Conservation (phyloP, 2,797 vertebrate species). For the Lagodon rhomboides region DNA sequence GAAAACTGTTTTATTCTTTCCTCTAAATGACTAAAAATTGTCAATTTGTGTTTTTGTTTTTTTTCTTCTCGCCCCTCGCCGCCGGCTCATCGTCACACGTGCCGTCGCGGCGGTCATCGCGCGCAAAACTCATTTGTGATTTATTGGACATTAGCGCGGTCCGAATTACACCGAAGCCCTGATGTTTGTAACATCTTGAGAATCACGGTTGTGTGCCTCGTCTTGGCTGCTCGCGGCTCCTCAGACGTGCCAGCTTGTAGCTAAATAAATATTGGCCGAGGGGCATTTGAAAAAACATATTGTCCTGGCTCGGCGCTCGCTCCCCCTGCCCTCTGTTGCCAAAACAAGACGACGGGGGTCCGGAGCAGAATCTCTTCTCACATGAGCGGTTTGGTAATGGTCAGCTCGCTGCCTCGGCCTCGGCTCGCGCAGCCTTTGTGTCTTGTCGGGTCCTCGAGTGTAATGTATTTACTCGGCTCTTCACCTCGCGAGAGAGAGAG, state of each 20-base stretch:
- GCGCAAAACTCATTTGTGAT: conserved; percentile 49
- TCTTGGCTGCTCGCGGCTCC: conserved; percentile 62
- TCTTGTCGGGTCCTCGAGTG: conserved; percentile 35
- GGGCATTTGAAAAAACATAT: conserved; percentile 85
- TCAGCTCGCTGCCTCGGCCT: conserved; percentile 56
- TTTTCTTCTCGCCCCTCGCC: conserved; percentile 5
- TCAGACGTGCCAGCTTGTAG: conserved; percentile 81
- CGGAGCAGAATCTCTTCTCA: conserved; percentile 70
- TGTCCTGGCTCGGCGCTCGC: conserved; percentile 77
- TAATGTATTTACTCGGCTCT: conserved; percentile 61
- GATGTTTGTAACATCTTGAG: conserved; percentile 71
- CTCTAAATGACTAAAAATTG: conserved; percentile 63
- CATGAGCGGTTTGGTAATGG: conserved; percentile 67
- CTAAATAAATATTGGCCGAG: conserved; percentile 83
- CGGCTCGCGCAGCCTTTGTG: conserved; percentile 65
- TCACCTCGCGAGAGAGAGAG: conserved; percentile 27
- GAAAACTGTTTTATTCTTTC: conserved; percentile 62
- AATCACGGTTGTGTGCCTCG: conserved; percentile 49
- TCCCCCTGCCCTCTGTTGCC: conserved; percentile 75
- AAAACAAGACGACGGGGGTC: conserved; percentile 74
- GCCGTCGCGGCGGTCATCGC: conserved; percentile 35
- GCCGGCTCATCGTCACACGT: conserved; percentile 28
- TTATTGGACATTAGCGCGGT: conserved; percentile 56
- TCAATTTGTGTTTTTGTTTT: conserved; percentile 41
- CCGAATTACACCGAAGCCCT: conserved; percentile 56